Conservation (phyloP, 1,140 invertebrate species). For the Chironomus tepperi region DNA sequence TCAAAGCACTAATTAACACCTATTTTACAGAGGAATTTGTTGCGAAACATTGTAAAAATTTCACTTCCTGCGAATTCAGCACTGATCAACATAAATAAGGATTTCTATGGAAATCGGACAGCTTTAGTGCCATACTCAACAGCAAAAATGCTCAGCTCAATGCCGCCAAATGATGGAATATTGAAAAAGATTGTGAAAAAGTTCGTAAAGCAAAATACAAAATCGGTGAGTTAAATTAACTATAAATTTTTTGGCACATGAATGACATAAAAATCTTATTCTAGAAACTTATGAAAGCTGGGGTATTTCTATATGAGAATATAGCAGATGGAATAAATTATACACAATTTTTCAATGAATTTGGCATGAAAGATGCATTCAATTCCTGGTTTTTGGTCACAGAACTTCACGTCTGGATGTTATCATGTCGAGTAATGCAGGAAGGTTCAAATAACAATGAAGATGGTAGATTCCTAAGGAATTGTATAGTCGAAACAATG, state of each 20-base stretch:
- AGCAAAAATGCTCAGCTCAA: neutral
- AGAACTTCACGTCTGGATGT: slow-evolving; percentile 78
- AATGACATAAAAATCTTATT: slow-evolving; percentile 29
- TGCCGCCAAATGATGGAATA: slow-evolving; percentile 30
- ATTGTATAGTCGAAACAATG: slow-evolving; percentile 63
- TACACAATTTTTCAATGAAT: slow-evolving; percentile 51
- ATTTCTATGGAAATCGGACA: neutral
- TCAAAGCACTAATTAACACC: neutral
- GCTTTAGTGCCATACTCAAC: neutral
- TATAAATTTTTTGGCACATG: too few relatives aligned
- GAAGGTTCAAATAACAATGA: slow-evolving; percentile 50
- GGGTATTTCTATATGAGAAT: slow-evolving; percentile 53
- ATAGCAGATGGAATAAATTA: slow-evolving; percentile 53
- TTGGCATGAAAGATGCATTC: slow-evolving; percentile 67
- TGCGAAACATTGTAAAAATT: neutral
- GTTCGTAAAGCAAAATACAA: slow-evolving; percentile 34
- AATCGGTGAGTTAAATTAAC: slow-evolving; percentile 31
- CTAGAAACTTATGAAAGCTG: slow-evolving; percentile 49
- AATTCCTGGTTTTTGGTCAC: slow-evolving; percentile 75
- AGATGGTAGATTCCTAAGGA: slow-evolving; percentile 59
- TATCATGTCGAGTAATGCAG: slow-evolving; percentile 64
- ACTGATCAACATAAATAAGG: neutral
- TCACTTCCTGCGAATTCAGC: neutral
- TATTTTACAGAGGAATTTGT: neutral
- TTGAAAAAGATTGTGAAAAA: slow-evolving; percentile 36